Evolutionary conservation across 2,113 vertebrate genomes (phyloP).

Genomic region (Prionailurus bengalensis): DNA sequence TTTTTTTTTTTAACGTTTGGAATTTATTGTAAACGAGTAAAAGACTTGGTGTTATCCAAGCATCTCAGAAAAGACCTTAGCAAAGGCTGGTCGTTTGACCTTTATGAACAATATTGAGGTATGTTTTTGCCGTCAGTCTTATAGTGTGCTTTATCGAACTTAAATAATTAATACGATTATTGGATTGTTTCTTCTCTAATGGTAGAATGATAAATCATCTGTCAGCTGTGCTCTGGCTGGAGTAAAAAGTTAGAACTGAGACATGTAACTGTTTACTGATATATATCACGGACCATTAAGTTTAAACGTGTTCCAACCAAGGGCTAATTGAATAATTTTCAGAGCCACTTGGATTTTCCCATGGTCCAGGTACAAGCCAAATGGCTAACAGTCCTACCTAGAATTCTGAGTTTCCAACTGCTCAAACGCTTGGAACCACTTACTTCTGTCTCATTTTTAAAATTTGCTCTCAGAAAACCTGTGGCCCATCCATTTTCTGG

Average conservation of each 20-base stretch:
- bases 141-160: not conserved
- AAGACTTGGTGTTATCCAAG: not conserved
- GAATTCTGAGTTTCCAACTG: not conserved
- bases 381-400: not conserved
- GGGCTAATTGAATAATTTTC: not conserved
- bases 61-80: not conserved
- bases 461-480: not conserved
- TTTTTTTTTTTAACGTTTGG: not conserved
- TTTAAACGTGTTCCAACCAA: not conserved
- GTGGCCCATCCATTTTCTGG: not conserved
- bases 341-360: not conserved
- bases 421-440: not conserved
- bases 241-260: not conserved
- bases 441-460: not conserved
- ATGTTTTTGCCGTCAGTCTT: not conserved
- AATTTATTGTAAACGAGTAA: not conserved
- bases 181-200: not conserved
- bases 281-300: not conserved
- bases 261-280: not conserved
- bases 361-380: not conserved
- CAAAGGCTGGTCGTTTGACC: not conserved
- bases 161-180: conserved; percentile 47
- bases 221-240: not conserved
- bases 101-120: not conserved
- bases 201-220: conserved; percentile 24